These are phyloP conservation scores for Bombyx huttoni DNA, from an alignment of 2,888 invertebrate species.

Conservation along the genomic window DNA sequence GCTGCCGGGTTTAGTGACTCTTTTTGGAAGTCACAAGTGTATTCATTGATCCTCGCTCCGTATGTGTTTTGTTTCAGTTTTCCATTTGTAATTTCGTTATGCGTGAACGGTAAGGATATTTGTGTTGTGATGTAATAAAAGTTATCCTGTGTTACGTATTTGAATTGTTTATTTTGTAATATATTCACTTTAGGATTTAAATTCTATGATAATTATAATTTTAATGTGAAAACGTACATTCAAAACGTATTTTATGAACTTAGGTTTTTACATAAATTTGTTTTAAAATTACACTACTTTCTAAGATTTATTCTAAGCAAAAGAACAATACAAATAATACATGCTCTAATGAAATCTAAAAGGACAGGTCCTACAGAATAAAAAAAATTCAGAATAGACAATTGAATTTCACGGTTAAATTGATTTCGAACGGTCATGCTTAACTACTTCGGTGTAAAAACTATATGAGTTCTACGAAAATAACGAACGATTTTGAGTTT, in stretches of 20 bases:
- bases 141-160: background rate
- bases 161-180: background rate
- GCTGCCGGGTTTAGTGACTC: background rate
- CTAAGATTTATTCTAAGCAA: background rate
- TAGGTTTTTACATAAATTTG: no score
- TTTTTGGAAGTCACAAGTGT: background rate
- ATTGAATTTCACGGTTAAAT: background rate
- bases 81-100: background rate
- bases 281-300: background rate
- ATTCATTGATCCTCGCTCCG: background rate
- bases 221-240: no score
- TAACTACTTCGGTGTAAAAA: constrained; percentile 33
- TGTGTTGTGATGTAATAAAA: background rate
- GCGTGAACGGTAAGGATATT: background rate
- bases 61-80: background rate
- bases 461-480: constrained; percentile 36
- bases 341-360: background rate
- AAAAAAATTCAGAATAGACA: background rate
- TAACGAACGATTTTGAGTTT: constrained; percentile 24
- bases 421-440: constrained; percentile 27
- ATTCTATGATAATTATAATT: no score
- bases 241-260: no score
- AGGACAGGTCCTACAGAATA: background rate
- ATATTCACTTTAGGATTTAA: no score
- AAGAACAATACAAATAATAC: background rate